Evolutionary conservation across 2,797 vertebrate genomes (phyloP).

Genomic region (Manis javanica): DNA sequence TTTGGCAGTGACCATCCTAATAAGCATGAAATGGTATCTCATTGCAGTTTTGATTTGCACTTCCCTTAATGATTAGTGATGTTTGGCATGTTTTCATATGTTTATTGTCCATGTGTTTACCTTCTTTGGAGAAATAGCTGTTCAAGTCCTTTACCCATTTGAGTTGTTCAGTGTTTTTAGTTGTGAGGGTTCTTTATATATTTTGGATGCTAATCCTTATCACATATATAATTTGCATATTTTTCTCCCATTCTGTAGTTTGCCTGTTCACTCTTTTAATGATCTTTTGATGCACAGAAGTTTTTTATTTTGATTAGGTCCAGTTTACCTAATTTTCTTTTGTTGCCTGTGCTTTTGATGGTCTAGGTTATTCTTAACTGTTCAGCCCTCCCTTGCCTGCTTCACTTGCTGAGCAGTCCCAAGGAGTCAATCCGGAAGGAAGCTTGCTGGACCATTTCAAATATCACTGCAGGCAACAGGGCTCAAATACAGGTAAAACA

Average conservation of each 20-base stretch:
- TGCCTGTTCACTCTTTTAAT: neutral
- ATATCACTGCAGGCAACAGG: slow-evolving; percentile 98
- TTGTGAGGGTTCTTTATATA: slow-evolving; percentile 4
- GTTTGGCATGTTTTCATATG: neutral
- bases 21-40: neutral
- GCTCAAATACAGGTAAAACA: slow-evolving; percentile 95
- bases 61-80: neutral
- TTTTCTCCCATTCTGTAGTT: slow-evolving; percentile 6
- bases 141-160: neutral
- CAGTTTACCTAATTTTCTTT: slow-evolving; percentile 46
- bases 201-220: slow-evolving; percentile 6
- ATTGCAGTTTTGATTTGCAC: neutral
- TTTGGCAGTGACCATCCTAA: neutral
- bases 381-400: slow-evolving; percentile 97
- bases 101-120: neutral
- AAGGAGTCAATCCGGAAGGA: slow-evolving; percentile 99
- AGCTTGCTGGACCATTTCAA: slow-evolving; percentile 99
- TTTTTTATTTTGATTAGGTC: slow-evolving; percentile 13
- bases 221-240: slow-evolving; percentile 9
- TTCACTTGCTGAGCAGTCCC: slow-evolving; percentile 97
- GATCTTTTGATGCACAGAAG: neutral
- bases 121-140: slow-evolving; percentile 4
- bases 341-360: slow-evolving; percentile 43
- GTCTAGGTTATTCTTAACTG: slow-evolving; percentile 98
- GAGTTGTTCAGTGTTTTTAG: neutral